phyloP scores from a whole-genome alignment of 1,140 invertebrate genomes.

The Propsilocerus akamusi region DNA sequence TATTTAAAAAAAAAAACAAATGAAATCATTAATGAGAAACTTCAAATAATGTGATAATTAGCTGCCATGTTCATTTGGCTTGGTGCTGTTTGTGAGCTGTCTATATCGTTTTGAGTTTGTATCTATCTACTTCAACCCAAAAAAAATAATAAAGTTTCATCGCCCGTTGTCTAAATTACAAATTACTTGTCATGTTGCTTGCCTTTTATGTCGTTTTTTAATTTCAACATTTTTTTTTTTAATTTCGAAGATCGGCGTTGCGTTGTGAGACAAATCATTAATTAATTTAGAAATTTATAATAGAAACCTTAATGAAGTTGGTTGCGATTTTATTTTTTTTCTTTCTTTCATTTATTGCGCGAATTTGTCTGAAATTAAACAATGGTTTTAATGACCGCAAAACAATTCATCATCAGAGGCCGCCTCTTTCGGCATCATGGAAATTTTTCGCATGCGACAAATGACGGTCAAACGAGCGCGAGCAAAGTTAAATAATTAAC shows the following conservation, averaged over 20 bases:
- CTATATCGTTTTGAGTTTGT: too few species aligned
- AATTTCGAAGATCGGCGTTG: background rate
- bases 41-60: conserved; percentile 3
- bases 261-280: conserved; percentile 2
- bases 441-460: too few species aligned
- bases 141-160: too few species aligned
- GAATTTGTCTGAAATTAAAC: background rate
- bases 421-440: too few species aligned
- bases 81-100: too few species aligned
- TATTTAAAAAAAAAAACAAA: background rate
- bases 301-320: conserved; percentile 1
- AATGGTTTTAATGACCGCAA: background rate
- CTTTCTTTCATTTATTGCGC: background rate
- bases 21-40: background rate
- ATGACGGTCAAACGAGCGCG: too few species aligned
- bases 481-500: too few species aligned
- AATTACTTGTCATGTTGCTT: too few species aligned
- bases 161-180: too few species aligned
- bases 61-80: background rate
- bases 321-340: background rate
- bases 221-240: too few species aligned
- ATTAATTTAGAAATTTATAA: background rate
- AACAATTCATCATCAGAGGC: background rate
- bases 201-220: too few species aligned
- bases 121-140: too few species aligned